Evolutionary conservation across 2,797 vertebrate genomes (phyloP).

Genomic region (Microchirus variegatus): DNA sequence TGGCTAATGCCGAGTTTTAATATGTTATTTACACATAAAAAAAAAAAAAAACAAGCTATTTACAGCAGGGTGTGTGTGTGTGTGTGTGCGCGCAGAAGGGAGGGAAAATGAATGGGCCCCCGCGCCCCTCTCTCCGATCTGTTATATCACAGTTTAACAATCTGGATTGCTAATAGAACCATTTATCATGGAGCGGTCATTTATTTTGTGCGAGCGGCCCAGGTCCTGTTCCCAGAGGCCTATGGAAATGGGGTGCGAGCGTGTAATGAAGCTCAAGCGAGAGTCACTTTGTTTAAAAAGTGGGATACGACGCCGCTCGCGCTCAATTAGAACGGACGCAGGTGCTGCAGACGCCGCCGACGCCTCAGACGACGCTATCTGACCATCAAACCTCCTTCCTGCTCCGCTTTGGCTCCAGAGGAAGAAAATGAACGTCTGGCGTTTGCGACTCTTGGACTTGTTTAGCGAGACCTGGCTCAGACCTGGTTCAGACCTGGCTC

Average conservation of each 20-base stretch:
- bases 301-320: slow-evolving; percentile 41
- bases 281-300: slow-evolving; percentile 76
- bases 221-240: slow-evolving; percentile 88
- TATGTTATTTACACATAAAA: slow-evolving; percentile 99
- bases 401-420: background rate
- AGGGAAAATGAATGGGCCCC: slow-evolving; percentile 89
- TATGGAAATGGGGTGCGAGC: slow-evolving; percentile 82
- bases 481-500: too few species aligned
- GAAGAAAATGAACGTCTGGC: slow-evolving; percentile 25
- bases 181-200: slow-evolving; percentile 94
- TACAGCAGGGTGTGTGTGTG: slow-evolving; percentile 85
- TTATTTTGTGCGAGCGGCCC: slow-evolving; percentile 87
- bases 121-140: slow-evolving; percentile 83
- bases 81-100: slow-evolving; percentile 68
- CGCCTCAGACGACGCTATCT: slow-evolving; percentile 26
- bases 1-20: slow-evolving; percentile 96
- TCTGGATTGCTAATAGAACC: slow-evolving; percentile 99
- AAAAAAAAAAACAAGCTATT: slow-evolving; percentile 93
- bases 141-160: slow-evolving; percentile 97
- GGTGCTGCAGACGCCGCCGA: slow-evolving; percentile 47
- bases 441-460: slow-evolving; percentile 8
- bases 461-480: slow-evolving; percentile 8
- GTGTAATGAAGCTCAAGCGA: slow-evolving; percentile 77
- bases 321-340: slow-evolving; percentile 74
- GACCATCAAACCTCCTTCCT: slow-evolving; percentile 4